Evolutionary conservation across 2,797 vertebrate species (phyloP).

Genomic region (Glossophaga mutica): DNA sequence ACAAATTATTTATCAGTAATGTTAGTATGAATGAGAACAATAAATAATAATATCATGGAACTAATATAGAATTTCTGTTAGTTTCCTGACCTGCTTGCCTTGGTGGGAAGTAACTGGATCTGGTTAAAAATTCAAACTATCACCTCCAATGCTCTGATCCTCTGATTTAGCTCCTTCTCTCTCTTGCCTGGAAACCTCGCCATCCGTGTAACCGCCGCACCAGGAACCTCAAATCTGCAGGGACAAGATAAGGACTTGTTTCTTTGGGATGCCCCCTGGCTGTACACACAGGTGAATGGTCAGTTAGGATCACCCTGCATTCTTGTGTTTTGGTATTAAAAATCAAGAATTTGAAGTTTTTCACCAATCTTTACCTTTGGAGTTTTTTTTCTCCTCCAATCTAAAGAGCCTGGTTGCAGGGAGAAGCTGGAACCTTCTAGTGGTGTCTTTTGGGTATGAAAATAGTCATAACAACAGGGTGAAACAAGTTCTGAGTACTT

Average conservation of each 20-base stretch:
- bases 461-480: neutral
- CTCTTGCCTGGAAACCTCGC: neutral
- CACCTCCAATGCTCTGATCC: neutral
- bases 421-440: neutral
- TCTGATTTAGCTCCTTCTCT: neutral
- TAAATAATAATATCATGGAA: neutral
- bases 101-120: neutral
- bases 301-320: neutral
- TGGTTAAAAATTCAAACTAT: neutral
- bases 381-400: neutral
- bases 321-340: neutral
- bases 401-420: neutral
- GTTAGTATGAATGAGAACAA: neutral
- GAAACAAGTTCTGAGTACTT: constrained; percentile 9
- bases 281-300: neutral
- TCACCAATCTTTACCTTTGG: neutral
- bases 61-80: neutral
- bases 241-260: neutral
- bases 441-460: neutral
- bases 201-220: neutral
- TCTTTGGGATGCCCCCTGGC: neutral
- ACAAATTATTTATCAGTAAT: neutral
- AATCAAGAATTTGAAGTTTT: constrained; percentile 8
- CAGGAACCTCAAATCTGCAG: neutral
- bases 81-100: constrained; percentile 1